Base-by-base conservation (phyloP, 2,888 invertebrate genomes). In the Stenodera caucasica region DNA sequence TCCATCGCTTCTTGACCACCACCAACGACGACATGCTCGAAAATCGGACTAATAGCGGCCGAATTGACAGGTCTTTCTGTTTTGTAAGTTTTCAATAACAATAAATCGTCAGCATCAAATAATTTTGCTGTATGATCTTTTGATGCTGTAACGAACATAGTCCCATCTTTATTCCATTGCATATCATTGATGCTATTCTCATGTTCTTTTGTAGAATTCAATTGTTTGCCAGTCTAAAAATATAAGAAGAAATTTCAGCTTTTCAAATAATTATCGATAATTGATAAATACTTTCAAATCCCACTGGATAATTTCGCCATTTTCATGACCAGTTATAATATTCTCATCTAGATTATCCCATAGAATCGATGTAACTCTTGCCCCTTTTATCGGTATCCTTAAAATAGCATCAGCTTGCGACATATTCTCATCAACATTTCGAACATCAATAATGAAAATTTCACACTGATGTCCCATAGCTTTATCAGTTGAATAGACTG, bases 1-100 rank as follows among this genome's bases (percentile, higher is more conserved):
- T 96, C 96, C 94, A 98, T 98, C 59, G 99, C 99, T 81, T 99
- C 99, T 83, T 99, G 99, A 73, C 99, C 99, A 80, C 99, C 99
- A 62, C 99, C 99, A 49, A 99, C 84, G 1, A 97, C 93, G 6
- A 98, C 98, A 83, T 99, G 98, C 80, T 98, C 97, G 58, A 89
- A 83, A 68, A 94, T 91, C 0, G 99, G 98, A 66, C 98, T 97
- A 65, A 99, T 91, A 1, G 98, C 92, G 0, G 98, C 99, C 0
- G 98, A 98, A 81, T 99, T 99, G 0, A 99, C 95, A 0, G 98
- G 98, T 67, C 98, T 85, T 77, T 98, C 98, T 0, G 98, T 98
- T 82, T 96, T 96, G 83, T 96, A 99, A 6, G 93, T 93, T 80
- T 99, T 99, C 65, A 98, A 81, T 45, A 90, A 86, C 79, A 93